Base-by-base conservation (phyloP, 2,888 invertebrate species). In the Iphiclides podalirius region DNA sequence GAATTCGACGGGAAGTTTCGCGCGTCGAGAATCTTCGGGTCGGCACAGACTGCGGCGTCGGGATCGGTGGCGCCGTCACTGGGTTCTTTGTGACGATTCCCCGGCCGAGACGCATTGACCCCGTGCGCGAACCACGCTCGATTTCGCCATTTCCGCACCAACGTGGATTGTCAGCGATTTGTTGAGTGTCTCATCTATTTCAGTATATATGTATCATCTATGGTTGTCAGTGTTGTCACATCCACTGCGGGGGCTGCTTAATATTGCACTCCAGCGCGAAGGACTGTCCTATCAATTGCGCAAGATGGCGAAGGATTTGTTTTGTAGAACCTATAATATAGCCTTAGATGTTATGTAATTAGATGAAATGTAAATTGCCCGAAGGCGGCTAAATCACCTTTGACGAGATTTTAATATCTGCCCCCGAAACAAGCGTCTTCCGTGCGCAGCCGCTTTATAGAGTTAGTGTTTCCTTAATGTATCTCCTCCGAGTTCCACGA, bases 81-180 rank as follows among this genome's bases (percentile, higher is more conserved):
- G 20, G 38, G 39, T 46, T 46, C 46, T 23, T 15, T 20, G 14
- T 39, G 33, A 33, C 11, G 7, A 16, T 4, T 15, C 39, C 28
- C 8, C 1, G 39, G 0, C 26, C 13, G 9, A 7, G 39, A 15
- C 38, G 17, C 12, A n/a, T 13, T 45, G 45, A 45, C 38, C 45
- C 28, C 37, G 28, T 45, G 31, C 23, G n/a, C n/a, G n/a, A 44
- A 8, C 13, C 23, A 36, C 37, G 17, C n/a, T 20, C 64, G 70
- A 72, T 73, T 71, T 67, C 61, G 47, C 60, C 58, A 70, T 74
- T 72, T 72, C 64, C 67, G 62, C n/a, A n/a, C n/a, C n/a, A n/a
- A n/a, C n/a, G n/a, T n/a, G n/a, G n/a, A n/a, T n/a, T n/a, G n/a
- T n/a, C n/a, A n/a, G n/a, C n/a, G n/a, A n/a, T n/a, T n/a, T n/a